phyloP scores from a whole-genome alignment of 2,888 invertebrate species.

The Erpobdella octoculata region DNA sequence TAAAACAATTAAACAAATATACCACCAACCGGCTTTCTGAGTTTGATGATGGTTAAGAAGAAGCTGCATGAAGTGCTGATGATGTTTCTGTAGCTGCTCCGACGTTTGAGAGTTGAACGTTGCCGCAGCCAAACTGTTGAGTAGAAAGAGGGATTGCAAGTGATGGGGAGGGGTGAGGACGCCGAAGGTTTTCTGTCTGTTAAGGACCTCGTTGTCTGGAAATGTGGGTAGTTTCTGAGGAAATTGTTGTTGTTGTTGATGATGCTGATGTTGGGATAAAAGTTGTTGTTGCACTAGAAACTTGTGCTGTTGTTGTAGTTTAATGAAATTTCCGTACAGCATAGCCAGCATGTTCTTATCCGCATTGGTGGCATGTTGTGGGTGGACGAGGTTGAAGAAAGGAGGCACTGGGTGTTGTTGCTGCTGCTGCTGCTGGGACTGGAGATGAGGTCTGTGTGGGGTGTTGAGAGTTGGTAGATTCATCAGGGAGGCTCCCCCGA shows the following conservation, averaged over 20 bases:
- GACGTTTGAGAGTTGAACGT: neutral
- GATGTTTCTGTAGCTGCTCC: neutral
- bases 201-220: neutral
- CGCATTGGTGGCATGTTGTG: neutral
- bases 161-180: neutral
- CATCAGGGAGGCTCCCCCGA: neutral
- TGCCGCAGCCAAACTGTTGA: constrained; percentile 7
- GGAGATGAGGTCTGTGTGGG: neutral
- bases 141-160: neutral
- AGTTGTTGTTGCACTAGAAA: neutral
- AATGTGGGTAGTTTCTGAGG: neutral
- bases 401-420: neutral
- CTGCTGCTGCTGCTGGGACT: neutral
- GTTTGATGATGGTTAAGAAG: neutral
- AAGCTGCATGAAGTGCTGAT: neutral
- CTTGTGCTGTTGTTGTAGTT: neutral
- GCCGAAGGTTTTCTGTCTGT: constrained; percentile 1
- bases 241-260: constrained; percentile 22
- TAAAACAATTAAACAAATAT: neutral
- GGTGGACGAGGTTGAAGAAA: constrained; percentile 3
- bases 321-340: constrained; percentile 5
- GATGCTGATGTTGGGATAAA: constrained; percentile 8
- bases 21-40: too few species aligned
- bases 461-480: too few species aligned
- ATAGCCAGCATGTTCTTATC: constrained; percentile 5